Conservation (phyloP, 64 coral and sea anemone genomes). For the Stichodactyla mertensii region DNA sequence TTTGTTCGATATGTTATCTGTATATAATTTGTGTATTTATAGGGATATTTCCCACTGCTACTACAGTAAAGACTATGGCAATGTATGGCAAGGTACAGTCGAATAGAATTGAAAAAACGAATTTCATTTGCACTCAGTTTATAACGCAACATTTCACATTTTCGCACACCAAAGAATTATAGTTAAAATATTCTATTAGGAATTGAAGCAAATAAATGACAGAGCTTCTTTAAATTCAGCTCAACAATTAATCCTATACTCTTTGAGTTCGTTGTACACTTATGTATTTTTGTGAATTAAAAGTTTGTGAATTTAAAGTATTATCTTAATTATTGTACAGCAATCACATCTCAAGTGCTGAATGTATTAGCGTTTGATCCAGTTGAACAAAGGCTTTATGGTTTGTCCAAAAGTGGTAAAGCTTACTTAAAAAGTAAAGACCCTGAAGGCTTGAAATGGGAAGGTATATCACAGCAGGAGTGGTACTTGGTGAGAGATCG, state of each 20-base stretch:
- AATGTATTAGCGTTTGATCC: constrained; percentile 30
- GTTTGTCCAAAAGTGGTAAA: constrained; percentile 4
- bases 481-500: not conserved
- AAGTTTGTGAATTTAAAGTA: no score
- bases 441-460: not conserved
- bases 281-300: no score
- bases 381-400: not conserved
- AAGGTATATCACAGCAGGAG: not conserved
- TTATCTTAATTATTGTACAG: not conserved
- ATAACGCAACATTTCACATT: not conserved
- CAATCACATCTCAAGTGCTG: not conserved
- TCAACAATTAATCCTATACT: no score
- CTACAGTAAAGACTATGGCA: not conserved
- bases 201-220: no score
- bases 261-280: no score
- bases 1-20: no score
- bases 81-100: not conserved
- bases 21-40: no score
- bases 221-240: no score
- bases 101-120: not conserved
- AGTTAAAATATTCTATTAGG: no score
- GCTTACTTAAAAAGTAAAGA: not conserved
- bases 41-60: not conserved
- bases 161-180: no score
- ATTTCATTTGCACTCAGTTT: not conserved